phyloP scores from a whole-genome alignment of 2,113 vertebrate genomes.

The Chamaetylas fuelleborni region DNA sequence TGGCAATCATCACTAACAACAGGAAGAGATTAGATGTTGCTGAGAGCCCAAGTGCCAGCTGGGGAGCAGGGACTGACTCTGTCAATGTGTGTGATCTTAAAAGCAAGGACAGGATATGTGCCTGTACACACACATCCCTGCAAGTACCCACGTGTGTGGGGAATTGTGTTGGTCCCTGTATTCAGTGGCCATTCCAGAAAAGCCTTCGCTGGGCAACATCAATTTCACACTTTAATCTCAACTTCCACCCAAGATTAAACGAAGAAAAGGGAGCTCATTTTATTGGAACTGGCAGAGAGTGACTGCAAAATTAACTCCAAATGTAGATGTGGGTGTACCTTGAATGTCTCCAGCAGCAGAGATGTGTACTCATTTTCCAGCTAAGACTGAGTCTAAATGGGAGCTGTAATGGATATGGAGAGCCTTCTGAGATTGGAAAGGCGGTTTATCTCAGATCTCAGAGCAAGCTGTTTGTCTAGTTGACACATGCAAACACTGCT shows the following conservation, averaged over 20 bases:
- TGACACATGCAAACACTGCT: not conserved
- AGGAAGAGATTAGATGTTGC: not conserved
- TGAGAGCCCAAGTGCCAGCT: not conserved
- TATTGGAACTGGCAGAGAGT: not conserved
- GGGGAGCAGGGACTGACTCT: not conserved
- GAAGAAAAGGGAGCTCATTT: not conserved
- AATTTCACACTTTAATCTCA: not conserved
- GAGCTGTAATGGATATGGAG: not conserved
- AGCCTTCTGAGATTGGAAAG: not conserved
- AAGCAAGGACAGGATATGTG: not conserved
- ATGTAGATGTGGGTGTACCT: not conserved
- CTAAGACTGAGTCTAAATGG: not conserved
- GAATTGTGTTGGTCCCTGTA: not conserved
- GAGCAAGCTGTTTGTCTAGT: not conserved
- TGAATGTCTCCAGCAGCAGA: not conserved
- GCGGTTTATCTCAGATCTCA: not conserved
- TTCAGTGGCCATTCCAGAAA: not conserved
- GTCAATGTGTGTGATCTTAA: not conserved
- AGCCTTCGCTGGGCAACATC: not conserved
- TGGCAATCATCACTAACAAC: conserved; percentile 18
- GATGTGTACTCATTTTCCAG: not conserved
- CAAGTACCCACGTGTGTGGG: not conserved
- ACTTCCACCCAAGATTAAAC: not conserved
- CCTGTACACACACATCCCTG: not conserved
- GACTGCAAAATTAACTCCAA: not conserved